These are phyloP conservation scores for Odocoileus virginianus DNA, from an alignment of 2,113 vertebrate species.

Conservation along the genomic window DNA sequence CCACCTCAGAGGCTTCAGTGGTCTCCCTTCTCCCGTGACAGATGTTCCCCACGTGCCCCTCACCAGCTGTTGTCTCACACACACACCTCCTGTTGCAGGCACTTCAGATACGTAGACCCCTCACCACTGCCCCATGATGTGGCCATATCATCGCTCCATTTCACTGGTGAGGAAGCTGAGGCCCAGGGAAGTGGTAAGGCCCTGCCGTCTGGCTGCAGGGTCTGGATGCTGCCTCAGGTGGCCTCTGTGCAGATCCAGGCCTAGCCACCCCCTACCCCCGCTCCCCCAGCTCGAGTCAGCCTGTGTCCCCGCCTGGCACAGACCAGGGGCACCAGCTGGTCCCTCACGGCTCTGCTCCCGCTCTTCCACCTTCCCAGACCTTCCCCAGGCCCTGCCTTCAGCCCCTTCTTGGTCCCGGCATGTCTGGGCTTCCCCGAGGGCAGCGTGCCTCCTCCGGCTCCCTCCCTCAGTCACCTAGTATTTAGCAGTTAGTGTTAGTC, in stretches of 20 bases:
- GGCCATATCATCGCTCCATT: background rate
- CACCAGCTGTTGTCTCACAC: background rate
- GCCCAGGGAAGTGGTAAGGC: background rate
- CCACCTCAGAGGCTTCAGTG: background rate
- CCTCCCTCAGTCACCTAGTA: background rate
- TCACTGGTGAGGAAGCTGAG: background rate
- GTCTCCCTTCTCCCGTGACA: background rate
- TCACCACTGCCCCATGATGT: background rate
- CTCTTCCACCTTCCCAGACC: background rate
- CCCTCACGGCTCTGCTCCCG: background rate
- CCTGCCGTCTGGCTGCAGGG: background rate
- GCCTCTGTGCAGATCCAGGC: background rate
- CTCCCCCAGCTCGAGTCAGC: fast-evolving
- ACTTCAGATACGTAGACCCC: background rate
- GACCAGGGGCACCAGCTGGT: background rate
- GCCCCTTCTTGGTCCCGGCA: background rate
- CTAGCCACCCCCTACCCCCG: background rate
- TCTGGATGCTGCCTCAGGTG: background rate
- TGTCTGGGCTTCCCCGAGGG: background rate
- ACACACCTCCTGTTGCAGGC: background rate
- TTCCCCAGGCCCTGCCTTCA: background rate
- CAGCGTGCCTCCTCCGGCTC: fast-evolving
- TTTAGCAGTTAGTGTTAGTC: background rate
- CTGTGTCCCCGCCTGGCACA: background rate
- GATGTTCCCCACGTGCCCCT: background rate